Conservation (phyloP, 2,113 vertebrate species). For the Bombycilla garrulus region DNA sequence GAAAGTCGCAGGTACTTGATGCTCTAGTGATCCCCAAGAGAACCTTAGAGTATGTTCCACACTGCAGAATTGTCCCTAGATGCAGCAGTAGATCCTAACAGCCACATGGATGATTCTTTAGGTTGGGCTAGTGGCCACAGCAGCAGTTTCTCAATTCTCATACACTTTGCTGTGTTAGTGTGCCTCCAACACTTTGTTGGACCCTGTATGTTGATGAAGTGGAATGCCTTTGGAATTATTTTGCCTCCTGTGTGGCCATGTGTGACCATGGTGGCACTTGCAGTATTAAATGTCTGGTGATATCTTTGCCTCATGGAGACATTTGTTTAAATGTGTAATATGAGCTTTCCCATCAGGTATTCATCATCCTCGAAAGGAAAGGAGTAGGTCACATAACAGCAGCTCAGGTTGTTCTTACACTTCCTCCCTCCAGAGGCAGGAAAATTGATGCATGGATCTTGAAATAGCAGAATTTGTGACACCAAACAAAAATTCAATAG, state of each 20-base stretch:
- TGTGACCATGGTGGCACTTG: not conserved
- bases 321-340: not conserved
- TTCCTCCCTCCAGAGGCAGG: not conserved
- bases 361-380: not conserved
- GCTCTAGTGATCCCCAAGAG: not conserved
- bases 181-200: not conserved
- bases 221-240: not conserved
- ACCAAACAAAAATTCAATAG: not conserved
- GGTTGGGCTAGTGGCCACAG: rapidly evolving
- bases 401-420: not conserved
- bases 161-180: not conserved
- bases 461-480: not conserved
- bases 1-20: not conserved
- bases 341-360: not conserved
- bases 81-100: not conserved
- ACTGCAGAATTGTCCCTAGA: not conserved
- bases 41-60: not conserved
- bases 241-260: not conserved
- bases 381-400: not conserved
- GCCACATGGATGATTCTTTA: not conserved
- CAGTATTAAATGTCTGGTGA: not conserved
- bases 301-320: not conserved
- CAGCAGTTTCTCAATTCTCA: not conserved
- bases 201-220: not conserved
- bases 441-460: not conserved